Conservation (phyloP, 2,113 vertebrate species). For the Hemichromis elongatus region DNA sequence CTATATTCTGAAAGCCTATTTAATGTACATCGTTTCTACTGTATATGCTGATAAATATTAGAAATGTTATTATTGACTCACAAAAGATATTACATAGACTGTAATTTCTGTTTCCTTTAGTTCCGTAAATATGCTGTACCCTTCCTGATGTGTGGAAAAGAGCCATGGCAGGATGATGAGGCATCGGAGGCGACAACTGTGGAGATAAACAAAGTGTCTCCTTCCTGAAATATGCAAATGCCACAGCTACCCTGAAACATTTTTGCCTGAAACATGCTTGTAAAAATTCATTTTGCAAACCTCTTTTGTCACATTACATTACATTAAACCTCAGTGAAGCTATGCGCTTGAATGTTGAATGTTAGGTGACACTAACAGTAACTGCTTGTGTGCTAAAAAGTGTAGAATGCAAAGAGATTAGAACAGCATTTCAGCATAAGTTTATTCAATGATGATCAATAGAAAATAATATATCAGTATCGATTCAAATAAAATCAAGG, state of each 20-base stretch:
- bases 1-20: not conserved
- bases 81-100: not conserved
- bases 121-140: slow-evolving; percentile 47
- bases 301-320: not conserved
- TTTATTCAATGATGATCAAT: slow-evolving; percentile 76
- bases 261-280: not conserved
- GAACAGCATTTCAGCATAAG: slow-evolving; percentile 59
- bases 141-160: slow-evolving; percentile 53
- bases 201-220: slow-evolving; percentile 41
- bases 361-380: not conserved
- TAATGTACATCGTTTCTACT: not conserved
- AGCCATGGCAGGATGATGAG: slow-evolving; percentile 24
- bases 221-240: slow-evolving; percentile 15
- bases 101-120: slow-evolving; percentile 16
- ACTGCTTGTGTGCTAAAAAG: not conserved
- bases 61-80: not conserved
- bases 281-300: not conserved
- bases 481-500: slow-evolving; percentile 66
- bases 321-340: not conserved
- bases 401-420: not conserved
- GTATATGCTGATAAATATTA: not conserved
- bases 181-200: slow-evolving; percentile 2
- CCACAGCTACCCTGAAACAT: not conserved
- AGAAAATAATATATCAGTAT: slow-evolving; percentile 75
- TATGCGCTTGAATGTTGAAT: not conserved